These are phyloP conservation scores for Musca domestica DNA, from an alignment of 1,140 invertebrate genomes.

Conservation along the genomic window DNA sequence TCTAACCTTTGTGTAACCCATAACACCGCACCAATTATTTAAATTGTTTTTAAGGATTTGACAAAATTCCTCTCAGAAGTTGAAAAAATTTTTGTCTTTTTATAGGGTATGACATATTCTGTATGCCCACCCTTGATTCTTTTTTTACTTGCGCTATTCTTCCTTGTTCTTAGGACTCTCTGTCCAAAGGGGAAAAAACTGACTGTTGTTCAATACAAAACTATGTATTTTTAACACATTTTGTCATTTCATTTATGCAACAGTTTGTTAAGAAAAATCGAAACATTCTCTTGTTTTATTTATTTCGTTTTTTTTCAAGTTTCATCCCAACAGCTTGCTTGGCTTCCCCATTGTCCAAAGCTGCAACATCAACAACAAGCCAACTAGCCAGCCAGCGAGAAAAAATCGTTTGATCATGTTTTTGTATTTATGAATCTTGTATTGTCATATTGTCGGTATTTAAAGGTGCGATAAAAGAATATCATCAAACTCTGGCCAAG, in stretches of 20 bases:
- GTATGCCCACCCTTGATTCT: too few species aligned
- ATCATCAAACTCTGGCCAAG: slow-evolving; percentile 5
- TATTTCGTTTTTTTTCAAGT: neutral
- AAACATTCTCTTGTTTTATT: neutral
- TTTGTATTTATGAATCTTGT: slow-evolving; percentile 19
- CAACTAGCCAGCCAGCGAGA: too few species aligned
- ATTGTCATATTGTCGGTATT: slow-evolving; percentile 21
- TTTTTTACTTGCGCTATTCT: neutral
- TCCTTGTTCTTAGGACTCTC: neutral
- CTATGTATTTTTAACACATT: slow-evolving; percentile 21
- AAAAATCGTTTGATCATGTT: slow-evolving; percentile 19
- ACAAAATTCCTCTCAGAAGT: too few species aligned
- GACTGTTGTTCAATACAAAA: neutral
- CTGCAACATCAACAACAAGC: too few species aligned
- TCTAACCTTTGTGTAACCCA: too few species aligned
- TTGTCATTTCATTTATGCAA: slow-evolving; percentile 22
- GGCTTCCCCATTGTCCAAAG: too few species aligned
- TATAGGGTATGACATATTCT: too few species aligned
- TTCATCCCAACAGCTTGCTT: neutral
- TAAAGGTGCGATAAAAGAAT: slow-evolving; percentile 21
- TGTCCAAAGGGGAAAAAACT: neutral
- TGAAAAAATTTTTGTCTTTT: too few species aligned
- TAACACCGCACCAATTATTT: too few species aligned
- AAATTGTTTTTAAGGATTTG: too few species aligned
- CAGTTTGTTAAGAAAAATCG: slow-evolving; percentile 16